phyloP scores from a whole-genome alignment of 2,113 vertebrate genomes.

The Cygnus atratus region DNA sequence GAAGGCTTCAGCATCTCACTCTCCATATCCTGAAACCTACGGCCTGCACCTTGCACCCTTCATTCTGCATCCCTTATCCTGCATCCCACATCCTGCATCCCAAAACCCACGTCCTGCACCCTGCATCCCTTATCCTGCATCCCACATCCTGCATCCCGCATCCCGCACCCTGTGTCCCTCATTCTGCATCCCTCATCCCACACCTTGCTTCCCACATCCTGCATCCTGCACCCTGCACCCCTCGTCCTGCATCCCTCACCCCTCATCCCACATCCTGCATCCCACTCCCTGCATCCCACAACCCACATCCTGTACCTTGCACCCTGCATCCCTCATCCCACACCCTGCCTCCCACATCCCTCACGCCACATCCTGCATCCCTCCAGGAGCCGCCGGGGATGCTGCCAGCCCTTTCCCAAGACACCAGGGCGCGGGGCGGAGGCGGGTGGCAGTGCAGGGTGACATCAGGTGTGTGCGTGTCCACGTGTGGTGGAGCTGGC shows the following conservation, averaged over 20 bases:
- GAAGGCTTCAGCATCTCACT: background rate
- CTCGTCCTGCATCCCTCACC: too few species aligned
- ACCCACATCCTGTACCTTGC: background rate
- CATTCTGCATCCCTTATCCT: background rate
- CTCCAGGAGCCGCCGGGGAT: background rate
- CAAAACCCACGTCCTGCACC: too few species aligned
- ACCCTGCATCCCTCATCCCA: background rate
- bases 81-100: background rate
- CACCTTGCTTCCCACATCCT: background rate
- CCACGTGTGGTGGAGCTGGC: fast-evolving
- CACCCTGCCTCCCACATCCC: too few species aligned
- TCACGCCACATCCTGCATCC: background rate
- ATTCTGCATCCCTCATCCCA: too few species aligned
- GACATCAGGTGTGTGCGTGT: fast-evolving
- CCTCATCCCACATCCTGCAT: background rate
- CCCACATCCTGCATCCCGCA: too few species aligned
- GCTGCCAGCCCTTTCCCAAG: background rate
- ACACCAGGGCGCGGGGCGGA: fast-evolving
- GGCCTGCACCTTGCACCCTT: background rate
- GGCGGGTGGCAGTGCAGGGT: fast-evolving
- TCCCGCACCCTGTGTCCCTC: background rate
- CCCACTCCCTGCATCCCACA: background rate
- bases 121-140: background rate
- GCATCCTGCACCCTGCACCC: background rate
- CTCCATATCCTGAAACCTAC: too few species aligned